Evolutionary conservation across 2,797 vertebrate species (phyloP), one percentile per base, ranked within the genome.

Genomic region (Acanthiza pusilla): DNA sequence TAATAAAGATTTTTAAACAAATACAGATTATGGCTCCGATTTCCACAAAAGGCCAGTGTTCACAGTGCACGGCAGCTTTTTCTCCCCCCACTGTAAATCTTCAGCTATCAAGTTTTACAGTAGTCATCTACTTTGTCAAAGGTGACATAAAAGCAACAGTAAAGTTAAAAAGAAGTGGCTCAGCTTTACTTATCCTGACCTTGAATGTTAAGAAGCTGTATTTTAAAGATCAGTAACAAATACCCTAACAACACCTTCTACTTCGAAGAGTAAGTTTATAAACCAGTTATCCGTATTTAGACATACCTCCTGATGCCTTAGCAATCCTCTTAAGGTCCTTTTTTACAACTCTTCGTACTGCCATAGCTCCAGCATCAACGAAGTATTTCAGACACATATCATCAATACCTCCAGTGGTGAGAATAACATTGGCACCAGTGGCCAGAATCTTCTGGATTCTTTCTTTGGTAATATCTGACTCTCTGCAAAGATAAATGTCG

Each of bases 301-400:
- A 92, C 96, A 29, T 97, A 99, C 99, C 99, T 97, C 99, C 99
- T 11, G 99, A 98, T 65, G 99, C 98, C 95, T 99, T 99, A 72
- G 99, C 99, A 50, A 99, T 99, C 57, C 98, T 98, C 88, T 99
- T 99, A 30, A 99, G 98, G 94, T 99, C 99, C 95, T 86, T 98
- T 95, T 99, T 99, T 15, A 99, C 98, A 55, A 99, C 99, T 96
- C 99, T 98, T 85, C 99, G 98, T 68, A 99, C 99, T 45, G 99
- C 99, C 98, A 99, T 99, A 38, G 99, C 99, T 16, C 99, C 99
- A 5, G 98, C 98, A 89, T 99, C 99, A 96, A 99, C 98, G 9
- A 99, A 99, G 77, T 99, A 99, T 97, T 99, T 99, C 42, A 99
- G 98, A 96, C 99, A 99, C 99, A 99, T 99, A 85, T 99, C 99